Conservation (phyloP, 2,888 invertebrate species). For the Pseudococcus viburni region DNA sequence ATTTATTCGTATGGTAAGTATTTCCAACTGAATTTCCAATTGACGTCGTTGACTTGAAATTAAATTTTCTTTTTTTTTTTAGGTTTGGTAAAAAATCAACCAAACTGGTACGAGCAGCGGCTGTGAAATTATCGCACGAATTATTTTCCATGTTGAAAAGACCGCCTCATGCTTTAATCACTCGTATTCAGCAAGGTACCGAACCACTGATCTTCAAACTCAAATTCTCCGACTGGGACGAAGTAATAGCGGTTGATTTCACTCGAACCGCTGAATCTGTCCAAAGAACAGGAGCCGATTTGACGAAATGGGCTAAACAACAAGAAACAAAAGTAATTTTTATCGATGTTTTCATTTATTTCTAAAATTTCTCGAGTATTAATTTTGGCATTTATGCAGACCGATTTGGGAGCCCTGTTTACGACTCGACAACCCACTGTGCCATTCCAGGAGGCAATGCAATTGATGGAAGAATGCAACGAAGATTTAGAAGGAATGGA, state of each 20-base stretch:
- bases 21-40: neutral
- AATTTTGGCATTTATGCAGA: constrained; percentile 72
- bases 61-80: constrained; percentile 65
- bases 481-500: constrained; percentile 99
- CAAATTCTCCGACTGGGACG: constrained; percentile 98
- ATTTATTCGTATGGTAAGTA: constrained; percentile 92
- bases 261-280: constrained; percentile 98
- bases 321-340: constrained; percentile 83
- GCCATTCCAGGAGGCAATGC: constrained; percentile 86
- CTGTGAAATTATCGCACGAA: constrained; percentile 96
- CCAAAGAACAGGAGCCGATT: constrained; percentile 94
- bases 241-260: constrained; percentile 98
- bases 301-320: constrained; percentile 90
- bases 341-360: neutral
- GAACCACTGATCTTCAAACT: constrained; percentile 93
- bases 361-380: neutral
- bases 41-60: neutral
- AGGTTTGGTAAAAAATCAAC: constrained; percentile 99
- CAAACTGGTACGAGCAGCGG: constrained; percentile 93
- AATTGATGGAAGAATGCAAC: constrained; percentile 96
- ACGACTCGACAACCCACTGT: constrained; percentile 94
- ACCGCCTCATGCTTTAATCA: constrained; percentile 89
- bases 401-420: constrained; percentile 95
- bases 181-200: constrained; percentile 91
- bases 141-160: constrained; percentile 94